Percentiles rank a stretch among this genome's conserved stretches.
These are phyloP conservation scores for Aleadryas rufinucha DNA, from an alignment of 2,113 vertebrate genomes.

Conservation along the genomic window DNA sequence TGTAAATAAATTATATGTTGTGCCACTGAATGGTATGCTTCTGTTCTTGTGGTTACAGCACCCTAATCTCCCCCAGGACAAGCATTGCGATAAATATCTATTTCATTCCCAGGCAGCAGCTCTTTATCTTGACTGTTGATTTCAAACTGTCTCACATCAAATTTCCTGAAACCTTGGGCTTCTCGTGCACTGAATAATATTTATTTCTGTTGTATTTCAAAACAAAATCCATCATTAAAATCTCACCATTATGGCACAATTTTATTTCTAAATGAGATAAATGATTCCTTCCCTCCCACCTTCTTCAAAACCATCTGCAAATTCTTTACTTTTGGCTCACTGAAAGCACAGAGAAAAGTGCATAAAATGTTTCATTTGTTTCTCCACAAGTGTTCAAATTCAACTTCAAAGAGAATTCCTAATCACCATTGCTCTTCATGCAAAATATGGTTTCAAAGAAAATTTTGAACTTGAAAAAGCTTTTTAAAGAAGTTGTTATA, in stretches of 20 bases:
- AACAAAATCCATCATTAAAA: constrained; percentile 34
- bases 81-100: background rate
- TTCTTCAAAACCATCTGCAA: constrained; percentile 56
- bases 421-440: background rate
- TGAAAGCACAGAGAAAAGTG: constrained; percentile 5
- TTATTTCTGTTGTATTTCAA: constrained; percentile 37
- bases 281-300: constrained; percentile 1
- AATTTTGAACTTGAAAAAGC: background rate
- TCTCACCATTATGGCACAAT: background rate
- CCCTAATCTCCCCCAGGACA: background rate
- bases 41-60: background rate
- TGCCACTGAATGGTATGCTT: background rate
- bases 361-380: constrained; percentile 19
- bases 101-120: background rate
- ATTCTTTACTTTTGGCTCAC: constrained; percentile 28
- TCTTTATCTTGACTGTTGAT: background rate
- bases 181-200: background rate
- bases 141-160: background rate
- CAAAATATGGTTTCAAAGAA: constrained; percentile 17
- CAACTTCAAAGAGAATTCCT: constrained; percentile 31
- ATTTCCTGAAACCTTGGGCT: constrained; percentile 26
- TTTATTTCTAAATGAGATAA: constrained; percentile 50
- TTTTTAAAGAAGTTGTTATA: background rate
- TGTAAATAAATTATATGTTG: background rate
- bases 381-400: background rate